Evolutionary conservation across 2,113 vertebrate genomes (phyloP).

Genomic region (Phoenicopterus ruber): DNA sequence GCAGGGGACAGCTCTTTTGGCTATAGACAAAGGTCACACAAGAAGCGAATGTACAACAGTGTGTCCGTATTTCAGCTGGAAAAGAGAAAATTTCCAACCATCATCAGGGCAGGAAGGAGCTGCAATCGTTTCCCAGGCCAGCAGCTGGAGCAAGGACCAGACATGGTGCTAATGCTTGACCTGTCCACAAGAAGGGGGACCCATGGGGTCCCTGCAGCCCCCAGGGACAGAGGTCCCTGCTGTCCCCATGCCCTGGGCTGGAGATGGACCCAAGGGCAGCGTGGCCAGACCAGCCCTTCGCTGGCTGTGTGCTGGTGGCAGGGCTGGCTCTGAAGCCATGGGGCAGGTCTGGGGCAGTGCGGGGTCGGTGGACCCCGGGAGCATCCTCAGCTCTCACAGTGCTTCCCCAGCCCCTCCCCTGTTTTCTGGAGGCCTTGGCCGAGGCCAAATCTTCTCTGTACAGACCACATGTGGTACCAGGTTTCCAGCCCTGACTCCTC

Average conservation of each 20-base stretch:
- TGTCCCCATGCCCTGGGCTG: not conserved
- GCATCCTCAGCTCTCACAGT: not conserved
- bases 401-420: not conserved
- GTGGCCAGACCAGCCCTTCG: accelerated
- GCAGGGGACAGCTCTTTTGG: not conserved
- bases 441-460: not conserved
- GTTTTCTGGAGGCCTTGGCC: not conserved
- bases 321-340: not conserved
- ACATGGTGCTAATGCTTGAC: not conserved
- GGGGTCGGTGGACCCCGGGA: accelerated
- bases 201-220: not conserved
- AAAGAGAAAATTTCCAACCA: not conserved
- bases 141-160: not conserved
- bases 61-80: not conserved
- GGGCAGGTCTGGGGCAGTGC: not conserved
- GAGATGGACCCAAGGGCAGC: not conserved
- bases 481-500: not conserved
- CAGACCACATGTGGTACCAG: not conserved
- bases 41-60: not conserved
- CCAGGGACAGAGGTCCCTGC: not conserved
- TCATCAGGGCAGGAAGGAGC: not conserved
- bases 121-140: not conserved
- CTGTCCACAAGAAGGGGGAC: not conserved
- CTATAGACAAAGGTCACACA: not conserved
- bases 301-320: not conserved